Evolutionary conservation across 2,113 vertebrate genomes (phyloP).

Genomic region (Poeciliopsis prolifica): DNA sequence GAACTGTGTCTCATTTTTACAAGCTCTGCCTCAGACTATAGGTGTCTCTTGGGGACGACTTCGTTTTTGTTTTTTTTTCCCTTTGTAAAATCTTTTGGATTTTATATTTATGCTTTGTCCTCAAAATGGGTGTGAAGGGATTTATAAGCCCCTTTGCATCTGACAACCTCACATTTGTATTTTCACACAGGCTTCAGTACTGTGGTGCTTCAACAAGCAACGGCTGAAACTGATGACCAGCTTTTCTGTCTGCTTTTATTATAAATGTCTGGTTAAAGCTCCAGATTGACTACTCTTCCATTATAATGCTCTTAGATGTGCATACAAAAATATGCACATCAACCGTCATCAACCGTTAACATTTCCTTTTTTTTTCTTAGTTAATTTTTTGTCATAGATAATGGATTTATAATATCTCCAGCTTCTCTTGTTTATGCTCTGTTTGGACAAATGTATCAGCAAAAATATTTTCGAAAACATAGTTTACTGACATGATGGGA

Average conservation of each 20-base stretch:
- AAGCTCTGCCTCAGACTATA: constrained; percentile 38
- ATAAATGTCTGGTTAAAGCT: constrained; percentile 30
- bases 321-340: constrained; percentile 7
- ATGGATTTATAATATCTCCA: constrained; percentile 59
- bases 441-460: constrained; percentile 16
- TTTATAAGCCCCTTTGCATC: not conserved
- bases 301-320: constrained; percentile 38
- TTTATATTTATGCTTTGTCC: not conserved
- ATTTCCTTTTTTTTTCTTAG: constrained; percentile 25
- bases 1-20: constrained; percentile 37
- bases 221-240: constrained; percentile 54
- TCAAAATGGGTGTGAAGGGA: not conserved
- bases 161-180: not conserved
- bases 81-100: not conserved
- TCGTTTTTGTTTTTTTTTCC: not conserved
- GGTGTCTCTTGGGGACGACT: constrained; percentile 46
- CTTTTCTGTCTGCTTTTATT: constrained; percentile 31
- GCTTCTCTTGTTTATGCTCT: constrained; percentile 25
- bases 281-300: constrained; percentile 13
- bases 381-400: constrained; percentile 51
- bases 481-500: constrained; percentile 30
- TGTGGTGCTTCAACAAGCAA: constrained; percentile 40
- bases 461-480: constrained; percentile 29
- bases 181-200: not conserved
- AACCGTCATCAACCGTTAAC: constrained; percentile 65